phyloP scores from a whole-genome alignment of 30 jellyfish, hydroid and myxozoan species.

The Pseudorhiza aurosa region DNA sequence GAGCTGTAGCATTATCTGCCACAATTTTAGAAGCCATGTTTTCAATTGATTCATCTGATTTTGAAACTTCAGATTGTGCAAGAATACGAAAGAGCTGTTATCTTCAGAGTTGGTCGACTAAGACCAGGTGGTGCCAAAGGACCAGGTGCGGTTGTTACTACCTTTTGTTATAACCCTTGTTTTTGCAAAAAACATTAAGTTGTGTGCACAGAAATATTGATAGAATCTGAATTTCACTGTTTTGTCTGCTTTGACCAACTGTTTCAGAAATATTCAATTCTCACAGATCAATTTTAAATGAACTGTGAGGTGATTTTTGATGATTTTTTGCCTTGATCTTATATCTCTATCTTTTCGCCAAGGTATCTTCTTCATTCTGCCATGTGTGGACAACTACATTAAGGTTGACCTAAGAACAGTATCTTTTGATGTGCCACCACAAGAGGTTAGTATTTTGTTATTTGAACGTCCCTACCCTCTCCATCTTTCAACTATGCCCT shows the following conservation, averaged over 20 bases:
- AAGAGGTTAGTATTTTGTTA: too few relatives aligned
- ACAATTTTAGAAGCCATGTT: neutral
- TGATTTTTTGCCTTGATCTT: neutral
- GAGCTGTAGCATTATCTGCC: neutral
- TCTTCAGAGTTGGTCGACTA: conserved; percentile 90
- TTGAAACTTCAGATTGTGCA: conserved; percentile 91
- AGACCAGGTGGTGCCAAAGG: conserved; percentile 90
- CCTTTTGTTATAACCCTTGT: neutral
- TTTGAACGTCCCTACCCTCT: too few relatives aligned
- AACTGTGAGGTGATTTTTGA: too few relatives aligned
- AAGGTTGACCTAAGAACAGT: conserved; percentile 89
- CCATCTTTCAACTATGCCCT: too few relatives aligned
- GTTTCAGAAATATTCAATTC: too few relatives aligned
- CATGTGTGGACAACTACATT: conserved; percentile 91
- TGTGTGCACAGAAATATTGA: too few relatives aligned
- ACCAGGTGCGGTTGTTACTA: too few relatives aligned
- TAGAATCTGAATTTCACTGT: too few relatives aligned
- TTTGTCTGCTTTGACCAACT: too few relatives aligned
- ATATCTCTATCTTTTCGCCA: neutral
- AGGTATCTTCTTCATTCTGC: conserved; percentile 85
- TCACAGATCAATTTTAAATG: too few relatives aligned
- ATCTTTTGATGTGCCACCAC: conserved; percentile 98
- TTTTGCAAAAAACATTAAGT: neutral
- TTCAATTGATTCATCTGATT: neutral
- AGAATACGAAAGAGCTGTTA: conserved; percentile 95